phyloP scores from a whole-genome alignment of 2,888 invertebrate species.

The Cheilosia urbana region DNA sequence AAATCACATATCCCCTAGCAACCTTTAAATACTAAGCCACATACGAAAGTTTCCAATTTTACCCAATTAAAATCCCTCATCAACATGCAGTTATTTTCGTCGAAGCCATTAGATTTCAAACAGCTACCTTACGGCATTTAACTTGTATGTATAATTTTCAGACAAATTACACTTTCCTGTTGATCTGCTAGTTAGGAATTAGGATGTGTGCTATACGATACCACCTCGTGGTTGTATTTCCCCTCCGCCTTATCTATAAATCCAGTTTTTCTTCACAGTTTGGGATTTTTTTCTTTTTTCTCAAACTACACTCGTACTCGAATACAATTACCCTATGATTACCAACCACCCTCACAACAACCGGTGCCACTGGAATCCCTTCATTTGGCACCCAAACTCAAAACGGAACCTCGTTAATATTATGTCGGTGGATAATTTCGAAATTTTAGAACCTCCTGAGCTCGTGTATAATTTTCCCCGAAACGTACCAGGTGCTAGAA shows the following conservation, averaged over 20 bases:
- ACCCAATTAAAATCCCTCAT: constrained; percentile 32
- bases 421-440: constrained; percentile 73
- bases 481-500: constrained; percentile 58
- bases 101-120: constrained; percentile 18
- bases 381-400: constrained; percentile 50
- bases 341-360: constrained; percentile 31
- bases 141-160: constrained; percentile 42
- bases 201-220: constrained; percentile 16
- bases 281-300: not conserved
- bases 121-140: constrained; percentile 27
- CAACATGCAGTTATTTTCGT: constrained; percentile 8
- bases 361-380: constrained; percentile 3
- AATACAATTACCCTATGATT: constrained; percentile 63
- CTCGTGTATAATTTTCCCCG: constrained; percentile 48
- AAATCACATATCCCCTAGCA: not conserved
- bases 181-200: constrained; percentile 60
- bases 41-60: not conserved
- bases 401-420: constrained; percentile 74
- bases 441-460: constrained; percentile 65
- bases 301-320: constrained; percentile 35
- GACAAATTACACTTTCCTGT: constrained; percentile 65
- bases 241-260: constrained; percentile 37
- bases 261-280: constrained; percentile 45
- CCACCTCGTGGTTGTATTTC: not conserved
- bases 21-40: not conserved